A percentile compares a stretch with the other conserved stretches of the same genome.
phyloP scores from a whole-genome alignment of 2,113 vertebrate genomes.

The Sebastes fasciatus region DNA sequence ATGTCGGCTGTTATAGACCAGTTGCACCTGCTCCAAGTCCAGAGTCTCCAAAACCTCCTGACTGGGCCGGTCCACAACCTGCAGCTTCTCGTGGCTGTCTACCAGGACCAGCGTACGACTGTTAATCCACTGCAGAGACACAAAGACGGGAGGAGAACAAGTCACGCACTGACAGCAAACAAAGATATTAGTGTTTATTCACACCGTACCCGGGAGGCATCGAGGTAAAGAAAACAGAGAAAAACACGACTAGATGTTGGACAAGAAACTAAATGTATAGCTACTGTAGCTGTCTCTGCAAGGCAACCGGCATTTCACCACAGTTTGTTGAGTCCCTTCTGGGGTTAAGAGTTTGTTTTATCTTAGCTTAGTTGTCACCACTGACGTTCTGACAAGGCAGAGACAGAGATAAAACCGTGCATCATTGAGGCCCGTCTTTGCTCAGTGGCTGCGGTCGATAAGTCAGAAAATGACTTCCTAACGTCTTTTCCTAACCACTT shows the following conservation, averaged over 20 bases:
- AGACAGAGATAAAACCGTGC: no score
- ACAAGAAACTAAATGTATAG: neutral
- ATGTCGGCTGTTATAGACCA: constrained; percentile 98
- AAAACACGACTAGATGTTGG: neutral
- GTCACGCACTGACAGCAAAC: neutral
- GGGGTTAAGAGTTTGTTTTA: no score
- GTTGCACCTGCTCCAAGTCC: constrained; percentile 94
- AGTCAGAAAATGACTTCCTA: no score
- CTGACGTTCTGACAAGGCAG: no score
- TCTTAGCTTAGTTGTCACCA: no score
- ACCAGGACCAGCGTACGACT: constrained; percentile 92
- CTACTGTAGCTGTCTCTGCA: neutral
- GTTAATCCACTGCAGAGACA: constrained; percentile 92
- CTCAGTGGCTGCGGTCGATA: no score
- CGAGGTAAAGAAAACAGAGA: no score
- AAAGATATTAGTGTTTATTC: neutral
- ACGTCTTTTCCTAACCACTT: no score
- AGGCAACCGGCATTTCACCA: no score
- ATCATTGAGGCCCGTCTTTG: no score
- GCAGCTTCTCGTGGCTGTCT: constrained; percentile 95
- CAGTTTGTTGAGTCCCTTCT: no score
- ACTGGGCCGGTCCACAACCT: constrained; percentile 93
- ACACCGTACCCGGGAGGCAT: neutral
- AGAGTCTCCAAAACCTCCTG: constrained; percentile 93
- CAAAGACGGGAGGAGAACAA: neutral